Evolutionary conservation across 2,797 vertebrate species (phyloP).

Genomic region (Ptychadena robeensis): DNA sequence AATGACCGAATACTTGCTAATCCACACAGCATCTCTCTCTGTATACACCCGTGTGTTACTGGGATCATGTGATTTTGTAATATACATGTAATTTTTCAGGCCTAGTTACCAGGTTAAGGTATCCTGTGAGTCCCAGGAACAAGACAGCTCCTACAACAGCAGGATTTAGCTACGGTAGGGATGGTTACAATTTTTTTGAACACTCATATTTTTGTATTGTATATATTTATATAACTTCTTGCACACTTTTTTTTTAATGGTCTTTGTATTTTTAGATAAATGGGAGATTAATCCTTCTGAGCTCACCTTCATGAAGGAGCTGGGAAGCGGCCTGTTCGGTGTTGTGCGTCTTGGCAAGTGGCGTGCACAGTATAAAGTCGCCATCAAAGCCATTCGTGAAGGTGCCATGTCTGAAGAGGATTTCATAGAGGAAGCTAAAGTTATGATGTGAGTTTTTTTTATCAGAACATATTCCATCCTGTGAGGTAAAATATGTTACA

Average conservation of each 20-base stretch:
- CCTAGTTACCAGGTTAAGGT: constrained; percentile 87
- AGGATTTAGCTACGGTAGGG: constrained; percentile 92
- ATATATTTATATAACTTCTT: neutral
- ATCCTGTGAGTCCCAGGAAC: constrained; percentile 83
- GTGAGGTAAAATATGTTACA: too few species aligned
- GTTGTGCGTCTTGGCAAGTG: constrained; percentile 82
- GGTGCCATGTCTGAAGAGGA: constrained; percentile 95
- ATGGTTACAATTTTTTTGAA: neutral
- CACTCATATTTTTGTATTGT: neutral
- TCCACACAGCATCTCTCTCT: too few species aligned
- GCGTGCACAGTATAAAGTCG: constrained; percentile 88
- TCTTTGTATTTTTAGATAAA: constrained; percentile 72
- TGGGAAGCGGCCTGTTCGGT: constrained; percentile 80
- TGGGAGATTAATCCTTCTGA: constrained; percentile 84
- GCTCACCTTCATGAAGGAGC: constrained; percentile 80
- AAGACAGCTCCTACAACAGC: constrained; percentile 85
- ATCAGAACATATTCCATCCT: too few species aligned
- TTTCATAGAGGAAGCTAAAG: constrained; percentile 95
- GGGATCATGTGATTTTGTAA: neutral
- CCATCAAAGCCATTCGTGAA: constrained; percentile 90
- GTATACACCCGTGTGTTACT: neutral
- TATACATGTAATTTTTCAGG: constrained; percentile 74
- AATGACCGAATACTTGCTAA: too few species aligned
- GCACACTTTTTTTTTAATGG: neutral
- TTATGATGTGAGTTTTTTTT: constrained; percentile 89